Base-by-base conservation (phyloP, 2,797 vertebrate genomes). In the Cyprinella venusta region DNA sequence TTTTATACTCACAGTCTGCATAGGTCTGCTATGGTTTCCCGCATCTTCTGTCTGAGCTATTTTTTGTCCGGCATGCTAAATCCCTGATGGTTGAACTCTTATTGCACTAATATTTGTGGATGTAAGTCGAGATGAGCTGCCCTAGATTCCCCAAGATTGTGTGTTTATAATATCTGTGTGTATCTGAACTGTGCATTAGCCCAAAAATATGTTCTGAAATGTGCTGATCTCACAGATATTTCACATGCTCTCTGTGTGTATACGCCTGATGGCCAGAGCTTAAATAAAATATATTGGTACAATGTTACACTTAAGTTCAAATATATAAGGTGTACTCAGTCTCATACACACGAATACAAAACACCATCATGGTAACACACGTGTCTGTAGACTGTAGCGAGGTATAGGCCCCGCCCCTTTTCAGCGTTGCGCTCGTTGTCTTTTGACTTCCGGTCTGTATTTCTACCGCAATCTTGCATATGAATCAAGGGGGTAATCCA, bases 51-150 rank as follows among this genome's bases (percentile, higher is more conserved):
- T 15, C 52, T 74, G 30, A 54, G 33, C 19, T 33, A 19, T 68
- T 16, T 65, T 19, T 48, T 48, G 30, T 33, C 36, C 36, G 0
- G n/a, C 16, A 38, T 45, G 50, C 9, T 80, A 71, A 40, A 71
- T 67, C 33, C 16, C 12, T 61, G 38, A 26, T 76, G 80, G 59
- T 10, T 48, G 48, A 19, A 54, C 21, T 40, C 67, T 30, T 71
- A 45, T 74, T 61, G 50, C 24, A 10, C 8, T 61, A 56, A 68
- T 56, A 76, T 82, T 54, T 82, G 65, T 36, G 65, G 61, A 65
- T 54, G 71, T 64, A 77, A 64, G 38, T 65, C 67, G n/a, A 76
- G 80, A 76, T 76, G 64, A 24, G 64, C 21, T 79, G 64, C 38
- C 70, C 64, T 67, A 54, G 61, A 69, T 76, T 36, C 26, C 50